These are phyloP conservation scores for Drosophila nigromelanica DNA, from an alignment of 1,140 invertebrate species.

Conservation along the genomic window DNA sequence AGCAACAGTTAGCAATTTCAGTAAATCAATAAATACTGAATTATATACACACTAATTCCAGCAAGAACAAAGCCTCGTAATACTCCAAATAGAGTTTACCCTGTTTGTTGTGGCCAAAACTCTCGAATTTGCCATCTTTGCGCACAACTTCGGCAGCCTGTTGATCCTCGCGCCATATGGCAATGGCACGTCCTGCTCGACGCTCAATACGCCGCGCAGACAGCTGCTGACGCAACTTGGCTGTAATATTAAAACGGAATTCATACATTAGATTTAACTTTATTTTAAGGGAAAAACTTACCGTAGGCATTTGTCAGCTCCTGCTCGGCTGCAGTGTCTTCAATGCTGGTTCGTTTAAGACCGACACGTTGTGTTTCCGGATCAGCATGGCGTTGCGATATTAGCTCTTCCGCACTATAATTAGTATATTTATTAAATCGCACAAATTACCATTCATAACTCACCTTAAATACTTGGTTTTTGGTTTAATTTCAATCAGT, in stretches of 20 bases:
- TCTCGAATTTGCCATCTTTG: constrained; percentile 79
- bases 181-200: constrained; percentile 59
- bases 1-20: not conserved
- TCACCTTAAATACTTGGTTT: constrained; percentile 60
- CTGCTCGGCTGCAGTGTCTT: constrained; percentile 43
- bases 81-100: constrained; percentile 67
- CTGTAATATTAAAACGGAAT: constrained; percentile 33
- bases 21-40: not conserved
- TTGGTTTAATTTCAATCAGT: constrained; percentile 50
- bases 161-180: constrained; percentile 57
- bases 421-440: not conserved
- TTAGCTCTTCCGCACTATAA: constrained; percentile 52
- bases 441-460: not conserved
- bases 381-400: constrained; percentile 49
- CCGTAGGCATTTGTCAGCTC: constrained; percentile 46
- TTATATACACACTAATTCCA: constrained; percentile 62
- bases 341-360: constrained; percentile 58
- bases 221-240: constrained; percentile 48
- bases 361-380: constrained; percentile 37
- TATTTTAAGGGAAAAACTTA: constrained; percentile 3
- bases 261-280: not conserved
- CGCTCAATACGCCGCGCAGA: constrained; percentile 68
- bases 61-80: constrained; percentile 72
- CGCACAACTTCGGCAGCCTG: constrained; percentile 64
- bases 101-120: constrained; percentile 61